Base-by-base conservation (phyloP, 2,888 invertebrate genomes). In the Torymus aiolomorphi region DNA sequence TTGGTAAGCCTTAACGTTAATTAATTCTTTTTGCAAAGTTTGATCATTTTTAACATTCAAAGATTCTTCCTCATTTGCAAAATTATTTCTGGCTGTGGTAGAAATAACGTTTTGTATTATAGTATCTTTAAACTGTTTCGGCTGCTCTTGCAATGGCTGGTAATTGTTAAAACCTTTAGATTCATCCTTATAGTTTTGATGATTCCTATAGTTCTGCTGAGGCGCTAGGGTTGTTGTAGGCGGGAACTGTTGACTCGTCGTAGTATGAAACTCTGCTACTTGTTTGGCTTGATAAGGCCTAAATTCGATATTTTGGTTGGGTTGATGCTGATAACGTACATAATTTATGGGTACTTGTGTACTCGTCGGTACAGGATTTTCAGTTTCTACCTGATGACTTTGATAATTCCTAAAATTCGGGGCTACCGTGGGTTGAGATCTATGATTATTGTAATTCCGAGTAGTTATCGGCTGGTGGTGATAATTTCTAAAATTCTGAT, bases 401-500 rank as follows among this genome's bases (percentile, higher is more conserved):
- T 66, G 66, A 51, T 63, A 71, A 42, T 18, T 77, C 12, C 59
- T 24, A 31, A 72, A 73, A 49, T 66, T 73, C 10, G 72, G 42
- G 20, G 54, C 18, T 54, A 12, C 24, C 31, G 59, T 16, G 42
- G 77, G 13, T 51, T 56, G 18, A 31, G 65, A 57, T n/a, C 57
- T 24, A 62, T 65, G 42, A 31, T 14, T 78, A 59, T 31, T 54
- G 3, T 59, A 72, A 20, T 72, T 59, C 57, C 52, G 62, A 14
- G 20, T 57, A 54, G 59, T 49, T 24, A 2, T 16, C n/a, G 63
- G 57, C 24, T 63, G 49, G 63, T 42, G 20, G 1, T 69, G 42
- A 57, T 74, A 49, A 63, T 24, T 66, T 65, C 75, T 75, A 13
- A 79, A 49, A 70, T 74, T 24, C 20, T 79, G 78, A 57, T 74